phyloP scores from a whole-genome alignment of 2,888 invertebrate species.

The Megastigmus dorsalis region DNA sequence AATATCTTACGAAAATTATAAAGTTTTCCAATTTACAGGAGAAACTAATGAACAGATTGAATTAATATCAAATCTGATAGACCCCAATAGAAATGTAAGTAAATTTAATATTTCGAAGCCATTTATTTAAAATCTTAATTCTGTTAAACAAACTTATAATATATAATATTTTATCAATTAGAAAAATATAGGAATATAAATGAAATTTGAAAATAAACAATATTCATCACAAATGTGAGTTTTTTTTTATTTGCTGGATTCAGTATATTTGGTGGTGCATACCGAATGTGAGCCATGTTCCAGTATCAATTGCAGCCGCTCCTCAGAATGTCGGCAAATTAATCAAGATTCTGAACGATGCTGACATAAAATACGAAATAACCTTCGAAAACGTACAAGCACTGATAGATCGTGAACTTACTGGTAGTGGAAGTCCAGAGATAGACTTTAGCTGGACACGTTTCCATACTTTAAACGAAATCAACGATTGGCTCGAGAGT shows the following conservation, averaged over 20 bases:
- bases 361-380: conserved; percentile 72
- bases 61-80: neutral
- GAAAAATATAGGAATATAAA: too few relatives aligned
- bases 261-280: conserved; percentile 64
- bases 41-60: neutral
- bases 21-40: neutral
- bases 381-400: conserved; percentile 79
- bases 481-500: conserved; percentile 77
- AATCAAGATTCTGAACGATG: conserved; percentile 71
- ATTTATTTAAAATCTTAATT: neutral
- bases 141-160: too few relatives aligned
- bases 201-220: too few relatives aligned
- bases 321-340: conserved; percentile 76
- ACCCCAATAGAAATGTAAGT: neutral
- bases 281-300: conserved; percentile 66
- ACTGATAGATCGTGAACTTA: conserved; percentile 62
- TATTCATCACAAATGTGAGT: too few relatives aligned
- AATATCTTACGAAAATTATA: neutral
- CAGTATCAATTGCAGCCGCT: conserved; percentile 79
- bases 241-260: conserved; percentile 64
- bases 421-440: conserved; percentile 33
- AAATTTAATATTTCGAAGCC: too few relatives aligned
- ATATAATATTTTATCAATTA: too few relatives aligned
- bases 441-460: conserved; percentile 78
- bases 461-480: conserved; percentile 78